Evolutionary conservation across 1,140 invertebrate species (phyloP).

Genomic region (Trichonephila clavata): DNA sequence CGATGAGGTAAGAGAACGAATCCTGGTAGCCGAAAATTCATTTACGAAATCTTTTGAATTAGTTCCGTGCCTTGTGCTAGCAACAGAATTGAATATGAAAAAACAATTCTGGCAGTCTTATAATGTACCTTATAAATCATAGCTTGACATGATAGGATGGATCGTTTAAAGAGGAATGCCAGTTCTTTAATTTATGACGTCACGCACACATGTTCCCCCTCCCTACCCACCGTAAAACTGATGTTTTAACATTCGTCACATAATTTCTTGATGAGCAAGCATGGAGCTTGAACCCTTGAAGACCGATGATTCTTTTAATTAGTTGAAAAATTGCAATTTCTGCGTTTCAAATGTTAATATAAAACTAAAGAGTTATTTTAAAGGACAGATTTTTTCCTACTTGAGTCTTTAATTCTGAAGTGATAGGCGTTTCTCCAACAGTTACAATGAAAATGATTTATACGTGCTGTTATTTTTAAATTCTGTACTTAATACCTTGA

Average conservation of each 20-base stretch:
- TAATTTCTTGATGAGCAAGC: slow-evolving; percentile 26
- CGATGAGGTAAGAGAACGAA: slow-evolving; percentile 5
- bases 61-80: slow-evolving; percentile 16
- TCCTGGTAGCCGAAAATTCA: slow-evolving; percentile 19
- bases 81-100: slow-evolving; percentile 24
- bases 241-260: slow-evolving; percentile 6
- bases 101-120: slow-evolving; percentile 47
- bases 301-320: background rate
- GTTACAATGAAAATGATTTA: too few relatives aligned
- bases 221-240: background rate
- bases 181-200: slow-evolving; percentile 28
- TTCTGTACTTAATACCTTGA: too few relatives aligned
- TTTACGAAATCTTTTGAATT: slow-evolving; percentile 29
- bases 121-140: slow-evolving; percentile 67
- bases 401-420: background rate
- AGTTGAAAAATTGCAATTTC: background rate
- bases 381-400: background rate
- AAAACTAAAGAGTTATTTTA: background rate
- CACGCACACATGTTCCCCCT: background rate
- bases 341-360: background rate
- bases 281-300: background rate
- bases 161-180: slow-evolving; percentile 44
- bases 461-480: too few relatives aligned
- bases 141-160: slow-evolving; percentile 58
- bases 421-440: background rate